phyloP scores from a whole-genome alignment of 92 coral and sea anemone species.

The Parazoanthus swiftii region DNA sequence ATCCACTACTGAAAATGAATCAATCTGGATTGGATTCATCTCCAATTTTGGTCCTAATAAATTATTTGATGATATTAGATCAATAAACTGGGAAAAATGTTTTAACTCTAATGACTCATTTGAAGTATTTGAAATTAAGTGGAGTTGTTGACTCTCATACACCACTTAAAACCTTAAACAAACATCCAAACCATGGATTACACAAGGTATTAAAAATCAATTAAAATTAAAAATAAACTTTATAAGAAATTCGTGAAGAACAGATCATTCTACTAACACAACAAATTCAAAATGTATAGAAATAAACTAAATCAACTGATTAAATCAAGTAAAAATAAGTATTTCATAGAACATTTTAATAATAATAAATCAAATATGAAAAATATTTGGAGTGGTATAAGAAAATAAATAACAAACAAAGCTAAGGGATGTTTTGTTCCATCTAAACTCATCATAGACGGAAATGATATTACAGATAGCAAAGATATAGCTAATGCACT shows the following conservation, averaged over 20 bases:
- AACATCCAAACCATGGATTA: conserved; percentile 1
- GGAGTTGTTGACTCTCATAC: neutral
- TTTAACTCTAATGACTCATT: too few relatives aligned
- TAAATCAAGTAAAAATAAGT: too few relatives aligned
- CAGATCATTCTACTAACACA: conserved; percentile 22
- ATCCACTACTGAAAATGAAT: too few relatives aligned
- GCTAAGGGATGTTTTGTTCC: conserved; percentile 27
- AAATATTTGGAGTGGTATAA: neutral
- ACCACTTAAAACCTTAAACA: conserved; percentile 7
- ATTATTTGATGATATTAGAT: neutral
- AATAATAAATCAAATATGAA: conserved; percentile 19
- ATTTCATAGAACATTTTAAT: neutral
- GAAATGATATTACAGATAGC: conserved; percentile 36
- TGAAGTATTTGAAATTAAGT: neutral
- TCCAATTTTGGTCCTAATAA: neutral
- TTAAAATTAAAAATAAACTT: conserved; percentile 22
- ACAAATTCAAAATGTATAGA: conserved; percentile 18
- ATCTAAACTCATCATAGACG: conserved; percentile 23
- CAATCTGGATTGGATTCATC: too few relatives aligned
- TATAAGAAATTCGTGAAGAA: conserved; percentile 4
- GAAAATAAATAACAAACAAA: conserved; percentile 28
- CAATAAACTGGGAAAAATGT: too few relatives aligned
- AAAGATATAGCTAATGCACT: neutral
- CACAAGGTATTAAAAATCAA: conserved; percentile 27
- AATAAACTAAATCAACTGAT: too few relatives aligned